phyloP scores from a whole-genome alignment of 2,797 vertebrate species.

The Chaenodraco wilsoni region DNA sequence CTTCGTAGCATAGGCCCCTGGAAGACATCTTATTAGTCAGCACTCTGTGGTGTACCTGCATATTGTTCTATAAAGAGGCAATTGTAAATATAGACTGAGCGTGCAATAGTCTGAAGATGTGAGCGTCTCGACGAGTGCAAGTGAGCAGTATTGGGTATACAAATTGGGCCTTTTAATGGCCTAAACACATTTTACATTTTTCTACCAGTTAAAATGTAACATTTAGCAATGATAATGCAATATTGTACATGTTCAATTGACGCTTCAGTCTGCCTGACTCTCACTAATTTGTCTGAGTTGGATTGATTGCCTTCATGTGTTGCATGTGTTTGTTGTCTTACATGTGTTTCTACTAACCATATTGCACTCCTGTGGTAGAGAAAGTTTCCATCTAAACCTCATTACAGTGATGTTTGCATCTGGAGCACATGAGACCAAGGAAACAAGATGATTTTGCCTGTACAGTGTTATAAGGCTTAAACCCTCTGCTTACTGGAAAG shows the following conservation, averaged over 20 bases:
- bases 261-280: neutral
- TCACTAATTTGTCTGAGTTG: neutral
- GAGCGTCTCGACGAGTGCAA: neutral
- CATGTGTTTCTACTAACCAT: slow-evolving; percentile 15
- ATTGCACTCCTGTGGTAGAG: slow-evolving; percentile 28
- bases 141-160: slow-evolving; percentile 4
- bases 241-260: neutral
- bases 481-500: slow-evolving; percentile 46
- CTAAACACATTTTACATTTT: neutral
- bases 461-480: slow-evolving; percentile 31
- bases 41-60: slow-evolving; percentile 39
- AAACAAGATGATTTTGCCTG: slow-evolving; percentile 34
- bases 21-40: slow-evolving; percentile 40
- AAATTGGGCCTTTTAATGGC: slow-evolving; percentile 16
- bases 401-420: slow-evolving; percentile 57
- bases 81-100: slow-evolving; percentile 21
- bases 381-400: slow-evolving; percentile 56
- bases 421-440: slow-evolving; percentile 47
- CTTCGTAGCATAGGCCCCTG: no score
- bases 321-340: slow-evolving; percentile 7
- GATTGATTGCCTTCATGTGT: slow-evolving; percentile 18
- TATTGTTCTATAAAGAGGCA: slow-evolving; percentile 42
- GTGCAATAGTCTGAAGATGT: neutral
- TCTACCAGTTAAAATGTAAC: neutral
- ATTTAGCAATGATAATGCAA: neutral